Evolutionary conservation across 2,888 invertebrate genomes (phyloP), one percentile per base, ranked within the genome.

Genomic region (Falcaria lacertinaria): DNA sequence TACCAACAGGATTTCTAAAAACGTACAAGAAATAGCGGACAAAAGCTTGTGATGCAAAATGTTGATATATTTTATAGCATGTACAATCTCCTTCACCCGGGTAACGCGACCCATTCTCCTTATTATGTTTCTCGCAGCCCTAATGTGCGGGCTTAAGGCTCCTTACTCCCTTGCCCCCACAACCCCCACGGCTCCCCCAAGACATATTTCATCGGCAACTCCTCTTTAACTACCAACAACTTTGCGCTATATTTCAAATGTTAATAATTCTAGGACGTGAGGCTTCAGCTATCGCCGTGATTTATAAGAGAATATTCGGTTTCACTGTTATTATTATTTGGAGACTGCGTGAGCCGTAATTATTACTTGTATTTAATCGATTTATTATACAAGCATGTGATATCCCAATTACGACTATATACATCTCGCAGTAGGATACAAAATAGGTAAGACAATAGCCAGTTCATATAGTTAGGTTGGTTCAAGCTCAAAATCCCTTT

Each of bases 131-230:
- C 70, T 57, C 72, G 74, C 48, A 60, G 67, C 67, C 60, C 62
- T 65, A 63, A 69, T 72, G 70, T 63, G 68, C 69, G 67, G 73
- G 84, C 81, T 86, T 84, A 86, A 85, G 84, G 83, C 80, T 74
- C 81, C 85, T 82, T 83, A 79, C 37, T 14, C 37, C 14, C 37
- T 11, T 15, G 37, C 22, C 22, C 22, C 22, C 37, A 37, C 37
- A 13, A 5, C 50, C 42, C 57, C 62, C 50, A 58, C 46, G 51
- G 50, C 53, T 61, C 63, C 80, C 79, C 78, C 62, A 89, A 89
- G 88, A 88, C 87, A 89, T 88, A 89, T 88, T 88, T 89, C 88
- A 88, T 88, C 82, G 80, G 69, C 70, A 78, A 75, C 80, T 76
- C 75, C 80, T 74, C 83, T 77, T 80, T 82, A 82, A 81, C 76